Conservation (phyloP, 1,140 invertebrate genomes). For the Cotesia typhae region DNA sequence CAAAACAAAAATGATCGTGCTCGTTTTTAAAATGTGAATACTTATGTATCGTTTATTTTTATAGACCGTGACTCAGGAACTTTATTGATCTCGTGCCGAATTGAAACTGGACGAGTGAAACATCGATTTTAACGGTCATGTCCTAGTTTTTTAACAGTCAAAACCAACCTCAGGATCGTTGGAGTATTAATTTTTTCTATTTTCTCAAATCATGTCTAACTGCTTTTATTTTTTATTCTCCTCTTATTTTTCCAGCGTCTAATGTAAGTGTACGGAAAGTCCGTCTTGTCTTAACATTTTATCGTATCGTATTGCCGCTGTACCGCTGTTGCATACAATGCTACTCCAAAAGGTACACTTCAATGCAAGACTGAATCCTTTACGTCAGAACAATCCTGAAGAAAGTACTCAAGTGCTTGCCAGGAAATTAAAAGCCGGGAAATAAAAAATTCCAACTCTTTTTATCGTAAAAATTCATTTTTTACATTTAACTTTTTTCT, state of each 20-base stretch:
- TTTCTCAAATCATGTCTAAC: background rate
- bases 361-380: too few relatives aligned
- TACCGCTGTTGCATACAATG: background rate
- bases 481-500: too few relatives aligned
- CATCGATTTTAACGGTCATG: slow-evolving; percentile 47
- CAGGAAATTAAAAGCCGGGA: too few relatives aligned
- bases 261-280: too few relatives aligned
- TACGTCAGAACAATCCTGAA: too few relatives aligned
- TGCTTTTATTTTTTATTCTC: background rate
- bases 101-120: slow-evolving; percentile 50
- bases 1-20: too few relatives aligned
- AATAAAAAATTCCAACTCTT: too few relatives aligned
- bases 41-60: slow-evolving; percentile 6
- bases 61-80: slow-evolving; percentile 22
- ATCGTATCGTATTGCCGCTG: background rate
- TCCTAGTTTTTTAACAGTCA: slow-evolving; percentile 52
- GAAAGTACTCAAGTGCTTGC: too few relatives aligned
- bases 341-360: too few relatives aligned
- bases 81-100: slow-evolving; percentile 51
- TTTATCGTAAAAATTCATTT: too few relatives aligned
- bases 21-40: too few relatives aligned
- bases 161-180: slow-evolving; percentile 37
- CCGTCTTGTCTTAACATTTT: background rate
- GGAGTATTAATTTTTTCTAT: slow-evolving; percentile 11
- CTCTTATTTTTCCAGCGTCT: background rate